Evolutionary conservation across 2,888 invertebrate genomes (phyloP).

Genomic region (Agonopterix subpropinquella): DNA sequence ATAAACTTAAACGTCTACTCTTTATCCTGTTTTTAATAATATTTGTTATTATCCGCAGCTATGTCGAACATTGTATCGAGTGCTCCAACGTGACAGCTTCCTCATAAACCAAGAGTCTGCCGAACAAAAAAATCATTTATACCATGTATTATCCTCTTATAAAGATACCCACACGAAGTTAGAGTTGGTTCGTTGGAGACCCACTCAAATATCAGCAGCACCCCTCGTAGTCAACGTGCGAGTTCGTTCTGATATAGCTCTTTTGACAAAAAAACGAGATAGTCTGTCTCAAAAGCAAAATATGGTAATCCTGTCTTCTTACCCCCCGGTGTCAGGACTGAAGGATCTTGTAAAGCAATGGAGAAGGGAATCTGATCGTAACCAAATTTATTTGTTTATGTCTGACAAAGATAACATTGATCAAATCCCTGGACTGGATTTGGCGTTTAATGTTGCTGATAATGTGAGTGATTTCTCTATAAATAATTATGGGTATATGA

Average conservation of each 20-base stretch:
- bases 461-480: constrained; percentile 23
- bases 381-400: constrained; percentile 30
- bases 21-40: too few relatives aligned
- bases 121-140: constrained; percentile 13
- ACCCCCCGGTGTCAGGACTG: constrained; percentile 26
- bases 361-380: constrained; percentile 24
- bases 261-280: constrained; percentile 18
- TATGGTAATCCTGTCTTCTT: constrained; percentile 24
- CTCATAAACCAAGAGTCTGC: constrained; percentile 22
- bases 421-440: constrained; percentile 28
- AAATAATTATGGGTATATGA: background rate
- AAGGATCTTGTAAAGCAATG: constrained; percentile 27
- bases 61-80: constrained; percentile 17
- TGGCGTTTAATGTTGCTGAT: constrained; percentile 28
- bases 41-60: constrained; percentile 13
- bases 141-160: constrained; percentile 20
- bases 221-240: constrained; percentile 18
- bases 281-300: constrained; percentile 22
- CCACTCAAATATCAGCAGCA: constrained; percentile 19
- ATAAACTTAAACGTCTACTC: too few relatives aligned
- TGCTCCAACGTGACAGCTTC: constrained; percentile 22
- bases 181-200: constrained; percentile 26
- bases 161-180: constrained; percentile 10
- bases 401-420: constrained; percentile 22
- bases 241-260: constrained; percentile 19